Evolutionary conservation across 1,140 invertebrate genomes (phyloP).

Genomic region (Papilio xuthus): DNA sequence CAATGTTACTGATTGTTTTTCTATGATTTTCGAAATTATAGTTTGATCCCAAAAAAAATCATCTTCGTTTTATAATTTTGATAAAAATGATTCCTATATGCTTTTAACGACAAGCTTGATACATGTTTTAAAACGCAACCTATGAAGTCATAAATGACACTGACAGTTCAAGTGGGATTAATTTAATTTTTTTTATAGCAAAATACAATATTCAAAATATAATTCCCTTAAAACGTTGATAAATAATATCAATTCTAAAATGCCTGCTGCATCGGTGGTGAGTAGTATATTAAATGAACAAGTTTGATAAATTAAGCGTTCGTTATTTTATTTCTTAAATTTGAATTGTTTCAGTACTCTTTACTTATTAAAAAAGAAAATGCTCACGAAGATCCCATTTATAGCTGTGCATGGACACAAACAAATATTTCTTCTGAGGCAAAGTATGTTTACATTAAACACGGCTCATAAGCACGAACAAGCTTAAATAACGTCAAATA

Average conservation of each 20-base stretch:
- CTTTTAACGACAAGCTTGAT: neutral
- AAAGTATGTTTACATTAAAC: conserved; percentile 58
- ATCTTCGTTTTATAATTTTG: neutral
- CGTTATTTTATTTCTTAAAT: neutral
- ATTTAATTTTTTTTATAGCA: neutral
- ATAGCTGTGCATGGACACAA: conserved; percentile 93
- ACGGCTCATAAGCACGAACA: neutral
- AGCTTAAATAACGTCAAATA: neutral
- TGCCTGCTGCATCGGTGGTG: conserved; percentile 53
- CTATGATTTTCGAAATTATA: neutral
- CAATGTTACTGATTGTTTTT: too few relatives aligned
- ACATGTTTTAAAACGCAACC: neutral
- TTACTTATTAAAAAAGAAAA: conserved; percentile 89
- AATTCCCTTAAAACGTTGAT: neutral
- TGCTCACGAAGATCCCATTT: conserved; percentile 96
- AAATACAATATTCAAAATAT: neutral
- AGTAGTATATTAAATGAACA: conserved; percentile 37
- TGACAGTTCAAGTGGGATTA: neutral
- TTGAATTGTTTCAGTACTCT: conserved; percentile 62
- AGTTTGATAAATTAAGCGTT: conserved; percentile 20
- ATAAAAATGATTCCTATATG: too few relatives aligned
- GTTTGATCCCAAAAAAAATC: neutral
- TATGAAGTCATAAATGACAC: neutral
- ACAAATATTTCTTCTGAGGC: conserved; percentile 78
- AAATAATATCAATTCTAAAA: conserved; percentile 29